Evolutionary conservation across 2,113 vertebrate genomes (phyloP).

Genomic region (Anser cygnoides): DNA sequence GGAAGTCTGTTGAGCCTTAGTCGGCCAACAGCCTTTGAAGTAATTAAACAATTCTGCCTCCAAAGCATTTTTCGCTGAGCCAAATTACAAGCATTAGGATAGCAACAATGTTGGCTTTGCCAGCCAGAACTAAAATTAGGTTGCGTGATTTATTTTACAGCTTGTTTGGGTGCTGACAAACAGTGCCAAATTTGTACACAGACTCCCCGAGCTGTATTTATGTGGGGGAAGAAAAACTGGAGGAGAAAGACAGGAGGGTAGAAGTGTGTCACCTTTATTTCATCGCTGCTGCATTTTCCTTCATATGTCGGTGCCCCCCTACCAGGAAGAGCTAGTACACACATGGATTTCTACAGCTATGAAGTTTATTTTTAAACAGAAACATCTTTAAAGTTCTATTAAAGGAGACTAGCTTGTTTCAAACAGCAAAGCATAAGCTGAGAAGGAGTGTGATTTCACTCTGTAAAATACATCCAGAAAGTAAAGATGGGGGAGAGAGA

Average conservation of each 20-base stretch:
- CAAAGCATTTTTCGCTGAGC: slow-evolving; percentile 4
- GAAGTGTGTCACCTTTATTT: neutral
- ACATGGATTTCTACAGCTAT: neutral
- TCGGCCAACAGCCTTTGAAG: slow-evolving; percentile 3
- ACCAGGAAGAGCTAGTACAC: neutral
- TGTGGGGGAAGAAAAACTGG: neutral
- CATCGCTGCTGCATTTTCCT: neutral
- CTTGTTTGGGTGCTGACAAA: slow-evolving; percentile 39
- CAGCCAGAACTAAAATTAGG: slow-evolving; percentile 48
- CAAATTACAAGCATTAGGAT: slow-evolving; percentile 38
- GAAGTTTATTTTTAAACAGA: neutral
- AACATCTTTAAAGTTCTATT: neutral
- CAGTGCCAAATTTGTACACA: neutral
- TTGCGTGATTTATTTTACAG: neutral
- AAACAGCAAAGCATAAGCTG: neutral
- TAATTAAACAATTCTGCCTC: slow-evolving; percentile 42
- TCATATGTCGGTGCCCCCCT: fast-evolving
- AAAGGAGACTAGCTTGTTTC: neutral
- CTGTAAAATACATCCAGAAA: neutral
- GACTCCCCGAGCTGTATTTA: neutral
- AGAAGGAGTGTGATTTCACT: neutral
- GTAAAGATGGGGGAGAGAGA: neutral
- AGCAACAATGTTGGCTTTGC: neutral
- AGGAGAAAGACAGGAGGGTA: neutral
- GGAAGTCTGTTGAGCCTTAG: slow-evolving; percentile 2